phyloP scores from a whole-genome alignment of 1,140 invertebrate species.

The Drosophila pruinosa region DNA sequence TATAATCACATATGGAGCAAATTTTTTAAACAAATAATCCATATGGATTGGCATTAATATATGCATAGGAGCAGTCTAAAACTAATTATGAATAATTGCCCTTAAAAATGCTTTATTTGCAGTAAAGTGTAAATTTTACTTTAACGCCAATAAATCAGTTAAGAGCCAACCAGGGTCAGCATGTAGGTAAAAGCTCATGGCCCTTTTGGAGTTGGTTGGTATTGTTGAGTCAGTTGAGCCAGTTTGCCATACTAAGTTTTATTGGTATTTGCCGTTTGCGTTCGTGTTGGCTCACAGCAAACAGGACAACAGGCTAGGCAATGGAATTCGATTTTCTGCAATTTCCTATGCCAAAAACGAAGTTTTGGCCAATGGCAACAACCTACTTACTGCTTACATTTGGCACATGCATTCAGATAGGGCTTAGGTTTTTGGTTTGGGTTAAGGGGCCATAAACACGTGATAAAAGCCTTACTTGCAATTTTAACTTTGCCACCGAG shows the following conservation, averaged over 20 bases:
- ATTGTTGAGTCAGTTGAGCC: background rate
- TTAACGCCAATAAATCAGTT: slow-evolving; percentile 26
- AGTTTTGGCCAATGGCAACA: slow-evolving; percentile 54
- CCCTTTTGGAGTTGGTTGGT: background rate
- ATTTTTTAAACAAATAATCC: background rate
- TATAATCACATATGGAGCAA: slow-evolving; percentile 2
- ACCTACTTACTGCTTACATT: slow-evolving; percentile 64
- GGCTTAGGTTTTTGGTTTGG: background rate
- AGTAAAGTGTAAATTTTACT: background rate
- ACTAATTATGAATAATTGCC: slow-evolving; percentile 36
- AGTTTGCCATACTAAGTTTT: slow-evolving; percentile 60
- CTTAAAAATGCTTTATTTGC: background rate
- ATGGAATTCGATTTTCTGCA: slow-evolving; percentile 74
- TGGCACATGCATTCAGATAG: background rate
- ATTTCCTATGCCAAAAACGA: slow-evolving; percentile 75
- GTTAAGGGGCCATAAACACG: slow-evolving; percentile 57
- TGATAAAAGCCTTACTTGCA: slow-evolving; percentile 77
- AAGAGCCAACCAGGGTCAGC: background rate
- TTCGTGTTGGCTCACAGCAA: slow-evolving; percentile 37
- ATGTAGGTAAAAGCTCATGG: slow-evolving; percentile 5
- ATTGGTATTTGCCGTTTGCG: slow-evolving; percentile 67
- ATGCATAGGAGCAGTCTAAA: background rate
- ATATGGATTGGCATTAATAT: background rate
- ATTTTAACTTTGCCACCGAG: slow-evolving; percentile 66
- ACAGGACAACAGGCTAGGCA: slow-evolving; percentile 29